Conservation (phyloP, 2,113 vertebrate species). For the Trichomycterus rosablanca region DNA sequence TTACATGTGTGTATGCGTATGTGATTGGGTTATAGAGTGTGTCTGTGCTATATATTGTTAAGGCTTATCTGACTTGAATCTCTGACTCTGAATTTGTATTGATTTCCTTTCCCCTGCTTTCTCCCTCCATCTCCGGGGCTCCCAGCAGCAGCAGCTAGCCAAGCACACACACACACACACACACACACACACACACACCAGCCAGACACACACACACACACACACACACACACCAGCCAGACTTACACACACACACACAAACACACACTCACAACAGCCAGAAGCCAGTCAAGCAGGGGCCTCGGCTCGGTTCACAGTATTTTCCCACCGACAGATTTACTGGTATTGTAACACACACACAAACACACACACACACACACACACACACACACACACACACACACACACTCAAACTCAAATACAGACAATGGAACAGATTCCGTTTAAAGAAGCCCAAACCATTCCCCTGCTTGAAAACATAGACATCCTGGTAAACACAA, state of each 20-base stretch:
- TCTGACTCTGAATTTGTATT: constrained; percentile 65
- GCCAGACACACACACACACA: constrained; percentile 11
- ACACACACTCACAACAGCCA: constrained; percentile 25
- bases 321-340: constrained; percentile 37
- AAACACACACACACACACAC: constrained; percentile 1
- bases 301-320: constrained; percentile 31
- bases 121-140: constrained; percentile 56
- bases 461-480: constrained; percentile 16
- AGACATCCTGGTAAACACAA: constrained; percentile 18
- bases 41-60: constrained; percentile 72
- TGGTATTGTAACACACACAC: constrained; percentile 16
- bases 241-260: constrained; percentile 12
- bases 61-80: constrained; percentile 73
- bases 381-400: constrained; percentile 12
- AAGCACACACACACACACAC: constrained; percentile 33
- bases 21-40: constrained; percentile 73
- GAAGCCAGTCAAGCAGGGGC: constrained; percentile 25
- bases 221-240: constrained; percentile 4
- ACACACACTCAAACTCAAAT: constrained; percentile 1
- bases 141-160: constrained; percentile 43
- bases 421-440: constrained; percentile 15
- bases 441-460: constrained; percentile 17
- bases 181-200: constrained; percentile 23
- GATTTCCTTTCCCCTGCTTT: constrained; percentile 70
- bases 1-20: constrained; percentile 44